phyloP scores from a whole-genome alignment of 1,140 invertebrate genomes.

The Meteorus sp. region DNA sequence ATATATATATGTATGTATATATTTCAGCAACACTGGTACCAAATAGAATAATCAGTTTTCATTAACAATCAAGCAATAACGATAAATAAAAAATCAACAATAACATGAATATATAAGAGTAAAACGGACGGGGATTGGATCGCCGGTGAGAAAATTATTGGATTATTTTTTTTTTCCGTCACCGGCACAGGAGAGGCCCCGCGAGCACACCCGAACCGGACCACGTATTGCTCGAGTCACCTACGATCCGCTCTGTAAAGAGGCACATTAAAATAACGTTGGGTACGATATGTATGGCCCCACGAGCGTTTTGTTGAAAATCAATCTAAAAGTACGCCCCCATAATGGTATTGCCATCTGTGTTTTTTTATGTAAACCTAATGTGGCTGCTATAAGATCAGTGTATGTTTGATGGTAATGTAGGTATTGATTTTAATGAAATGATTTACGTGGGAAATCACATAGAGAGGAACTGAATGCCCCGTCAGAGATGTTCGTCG shows the following conservation, averaged over 20 bases:
- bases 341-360: conserved; percentile 49
- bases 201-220: conserved; percentile 42
- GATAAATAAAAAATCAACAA: background rate
- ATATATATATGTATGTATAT: too few relatives aligned
- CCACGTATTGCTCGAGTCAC: conserved; percentile 37
- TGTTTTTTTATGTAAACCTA: too few relatives aligned
- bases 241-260: conserved; percentile 32
- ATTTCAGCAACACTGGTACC: too few relatives aligned
- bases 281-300: conserved; percentile 38
- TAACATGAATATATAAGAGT: background rate
- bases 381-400: too few relatives aligned
- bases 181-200: conserved; percentile 33
- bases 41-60: too few relatives aligned
- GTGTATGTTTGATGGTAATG: too few relatives aligned
- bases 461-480: too few relatives aligned
- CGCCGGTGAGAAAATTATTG: conserved; percentile 13
- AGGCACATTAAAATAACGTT: conserved; percentile 56
- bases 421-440: too few relatives aligned
- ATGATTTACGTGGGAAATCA: too few relatives aligned
- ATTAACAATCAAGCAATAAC: too few relatives aligned
- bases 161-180: conserved; percentile 23
- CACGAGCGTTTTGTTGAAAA: conserved; percentile 54
- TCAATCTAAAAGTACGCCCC: conserved; percentile 52
- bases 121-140: background rate
- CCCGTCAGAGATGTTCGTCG: too few relatives aligned